Base-by-base conservation (phyloP, 2,888 invertebrate species). In the Taenaris catops region DNA sequence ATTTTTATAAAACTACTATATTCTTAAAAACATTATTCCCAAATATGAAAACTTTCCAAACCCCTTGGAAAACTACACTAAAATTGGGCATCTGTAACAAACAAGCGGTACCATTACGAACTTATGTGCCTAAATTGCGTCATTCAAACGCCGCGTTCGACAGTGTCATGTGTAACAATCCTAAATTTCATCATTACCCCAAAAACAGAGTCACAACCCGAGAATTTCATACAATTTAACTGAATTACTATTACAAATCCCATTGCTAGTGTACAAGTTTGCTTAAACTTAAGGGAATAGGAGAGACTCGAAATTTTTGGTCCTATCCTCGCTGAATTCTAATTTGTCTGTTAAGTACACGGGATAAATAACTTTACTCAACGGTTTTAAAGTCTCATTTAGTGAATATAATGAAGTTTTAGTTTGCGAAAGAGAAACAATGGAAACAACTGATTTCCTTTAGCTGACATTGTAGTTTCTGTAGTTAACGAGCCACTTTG, bases 181-280 rank as follows among this genome's bases (percentile, higher is more conserved):
- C 41, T 26, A 18, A 41, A 34, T 29, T 34, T 25, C 18, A 19
- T 23, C 29, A 41, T 34, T 38, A 41, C 38, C 38, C 41, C 23
- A 34, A 41, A 41, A 34, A 41, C 37, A 25, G 29, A 34, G 34
- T 29, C 24, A 27, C 14, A 10, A 25, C 41, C 8, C 4, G 18
- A 18, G 38, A 34, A 34, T 37, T 41, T 41, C 37, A 34, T 38
- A 41, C 41, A 41, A 41, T 41, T 38, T 29, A 41, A 41, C 38
- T 25, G 21, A 34, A 41, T 41, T 34, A 38, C 34, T 34, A 41
- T 29, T 38, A 41, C 41, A 41, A 41, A 34, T 41, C 34, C 38
- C 38, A 29, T 29, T 29, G 25, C 28, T 25, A 20, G 37, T 25
- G 31, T 31, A 35, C 24, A 41, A 41, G 38, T 41, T 41, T 29